These are phyloP conservation scores for Blomia tropicalis DNA, from an alignment of 2,888 invertebrate species.

Conservation along the genomic window DNA sequence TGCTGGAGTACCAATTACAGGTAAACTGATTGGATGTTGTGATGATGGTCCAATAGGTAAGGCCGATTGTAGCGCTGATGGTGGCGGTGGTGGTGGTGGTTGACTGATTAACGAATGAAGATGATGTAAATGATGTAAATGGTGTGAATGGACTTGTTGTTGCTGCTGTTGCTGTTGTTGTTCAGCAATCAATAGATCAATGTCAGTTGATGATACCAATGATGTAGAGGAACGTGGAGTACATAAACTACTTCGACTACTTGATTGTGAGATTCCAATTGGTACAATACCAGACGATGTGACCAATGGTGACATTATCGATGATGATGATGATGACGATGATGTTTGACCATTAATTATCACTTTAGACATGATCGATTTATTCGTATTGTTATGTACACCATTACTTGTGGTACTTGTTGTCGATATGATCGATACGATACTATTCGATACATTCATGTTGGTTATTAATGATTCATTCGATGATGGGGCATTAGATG, in stretches of 20 bases:
- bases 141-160: background rate
- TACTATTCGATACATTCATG: background rate
- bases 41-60: too few relatives aligned
- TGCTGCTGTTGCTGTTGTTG: too few relatives aligned
- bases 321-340: too few relatives aligned
- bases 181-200: background rate
- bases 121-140: background rate
- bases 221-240: constrained; percentile 9
- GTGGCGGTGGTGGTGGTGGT: background rate
- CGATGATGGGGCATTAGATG: background rate
- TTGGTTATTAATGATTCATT: background rate
- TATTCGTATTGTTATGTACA: too few relatives aligned
- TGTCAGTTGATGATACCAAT: background rate
- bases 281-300: background rate
- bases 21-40: background rate
- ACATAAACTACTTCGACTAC: background rate
- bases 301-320: background rate
- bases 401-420: too few relatives aligned
- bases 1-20: background rate
- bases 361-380: too few relatives aligned
- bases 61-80: background rate
- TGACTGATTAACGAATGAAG: background rate
- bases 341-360: too few relatives aligned
- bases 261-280: constrained; percentile 4
- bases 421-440: too few relatives aligned